Evolutionary conservation across 2,113 vertebrate species (phyloP).

Genomic region (Epinephelus moara): DNA sequence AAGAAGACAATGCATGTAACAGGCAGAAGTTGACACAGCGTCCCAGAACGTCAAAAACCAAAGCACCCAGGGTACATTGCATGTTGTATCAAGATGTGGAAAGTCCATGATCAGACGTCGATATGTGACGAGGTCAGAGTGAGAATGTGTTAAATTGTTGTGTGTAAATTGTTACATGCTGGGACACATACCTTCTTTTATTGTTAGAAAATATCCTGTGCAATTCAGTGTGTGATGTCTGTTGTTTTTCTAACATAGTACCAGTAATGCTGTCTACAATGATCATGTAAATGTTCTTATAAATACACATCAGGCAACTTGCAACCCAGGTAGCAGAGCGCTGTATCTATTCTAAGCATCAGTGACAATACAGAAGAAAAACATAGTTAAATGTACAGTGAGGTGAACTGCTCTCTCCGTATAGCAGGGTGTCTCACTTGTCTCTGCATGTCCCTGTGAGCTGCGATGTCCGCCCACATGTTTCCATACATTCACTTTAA

Average conservation of each 20-base stretch:
- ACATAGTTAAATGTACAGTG: background rate
- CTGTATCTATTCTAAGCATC: background rate
- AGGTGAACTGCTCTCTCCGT: background rate
- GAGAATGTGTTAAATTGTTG: no score
- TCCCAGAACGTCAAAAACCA: no score
- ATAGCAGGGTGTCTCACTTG: background rate
- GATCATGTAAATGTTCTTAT: background rate
- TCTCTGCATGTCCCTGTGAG: background rate
- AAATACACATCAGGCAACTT: background rate
- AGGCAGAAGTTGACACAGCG: no score
- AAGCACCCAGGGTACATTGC: no score
- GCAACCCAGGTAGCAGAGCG: background rate
- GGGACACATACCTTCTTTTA: no score
- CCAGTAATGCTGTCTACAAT: background rate
- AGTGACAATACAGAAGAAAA: background rate
- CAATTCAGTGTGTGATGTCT: background rate
- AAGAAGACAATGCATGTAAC: no score
- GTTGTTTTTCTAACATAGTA: background rate
- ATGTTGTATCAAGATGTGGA: no score
- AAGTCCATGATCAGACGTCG: no score
- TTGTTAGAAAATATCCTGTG: no score
- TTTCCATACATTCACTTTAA: background rate
- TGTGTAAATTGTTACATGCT: no score
- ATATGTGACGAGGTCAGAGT: no score
- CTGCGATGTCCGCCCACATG: background rate